Evolutionary conservation across 1,140 invertebrate species (phyloP).

Genomic region (Eubasilissa regina): DNA sequence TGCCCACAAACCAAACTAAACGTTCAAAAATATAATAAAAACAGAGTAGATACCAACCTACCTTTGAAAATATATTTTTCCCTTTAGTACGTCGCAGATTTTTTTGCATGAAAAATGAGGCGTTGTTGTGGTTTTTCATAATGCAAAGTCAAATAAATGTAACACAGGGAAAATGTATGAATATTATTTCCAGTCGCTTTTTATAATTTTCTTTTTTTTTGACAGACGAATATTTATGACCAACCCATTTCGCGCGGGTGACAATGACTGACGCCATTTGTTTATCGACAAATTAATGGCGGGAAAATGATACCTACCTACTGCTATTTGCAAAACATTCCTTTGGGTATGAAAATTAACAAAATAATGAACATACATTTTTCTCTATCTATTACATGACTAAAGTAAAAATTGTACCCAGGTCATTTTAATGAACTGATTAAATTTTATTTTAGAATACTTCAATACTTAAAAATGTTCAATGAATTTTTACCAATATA

Average conservation of each 20-base stretch:
- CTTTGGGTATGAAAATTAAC: neutral
- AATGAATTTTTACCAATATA: no score
- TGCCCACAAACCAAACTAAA: no score
- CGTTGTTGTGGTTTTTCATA: slow-evolving; percentile 39
- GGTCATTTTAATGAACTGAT: no score
- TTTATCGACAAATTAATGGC: slow-evolving; percentile 13
- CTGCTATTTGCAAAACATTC: slow-evolving; percentile 3
- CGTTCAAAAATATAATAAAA: no score
- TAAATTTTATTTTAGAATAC: no score
- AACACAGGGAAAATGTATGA: slow-evolving; percentile 36
- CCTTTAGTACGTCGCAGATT: neutral
- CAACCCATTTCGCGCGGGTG: slow-evolving; percentile 18
- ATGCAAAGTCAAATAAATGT: slow-evolving; percentile 47
- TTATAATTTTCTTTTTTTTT: slow-evolving; percentile 43
- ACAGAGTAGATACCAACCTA: no score
- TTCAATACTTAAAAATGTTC: no score
- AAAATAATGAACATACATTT: no score
- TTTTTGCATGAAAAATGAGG: slow-evolving; percentile 40
- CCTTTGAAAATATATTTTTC: neutral
- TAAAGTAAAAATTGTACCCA: no score
- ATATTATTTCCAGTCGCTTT: slow-evolving; percentile 32
- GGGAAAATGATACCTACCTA: neutral
- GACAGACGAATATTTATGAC: slow-evolving; percentile 22
- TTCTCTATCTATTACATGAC: no score
- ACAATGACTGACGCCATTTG: slow-evolving; percentile 31